Conservation (phyloP, 2,888 invertebrate species). For the Spilarctia lutea region DNA sequence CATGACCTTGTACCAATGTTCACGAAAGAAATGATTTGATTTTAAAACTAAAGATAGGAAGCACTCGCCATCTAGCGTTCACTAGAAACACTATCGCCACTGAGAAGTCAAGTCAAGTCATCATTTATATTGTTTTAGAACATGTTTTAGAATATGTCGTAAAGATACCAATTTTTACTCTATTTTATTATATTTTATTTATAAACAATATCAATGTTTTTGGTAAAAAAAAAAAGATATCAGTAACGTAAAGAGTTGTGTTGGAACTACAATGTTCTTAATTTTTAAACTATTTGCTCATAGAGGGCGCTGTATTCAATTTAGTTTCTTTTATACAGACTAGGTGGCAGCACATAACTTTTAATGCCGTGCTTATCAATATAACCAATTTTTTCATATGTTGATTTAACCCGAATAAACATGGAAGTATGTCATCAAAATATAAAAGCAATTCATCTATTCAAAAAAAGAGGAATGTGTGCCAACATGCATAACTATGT, state of each 20-base stretch:
- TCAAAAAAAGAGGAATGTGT: not conserved
- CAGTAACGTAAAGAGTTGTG: not conserved
- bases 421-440: not conserved
- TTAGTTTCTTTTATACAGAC: not conserved
- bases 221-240: too few relatives aligned
- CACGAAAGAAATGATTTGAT: too few relatives aligned
- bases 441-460: not conserved
- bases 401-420: not conserved
- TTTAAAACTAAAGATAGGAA: not conserved
- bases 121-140: too few relatives aligned
- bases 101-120: too few relatives aligned
- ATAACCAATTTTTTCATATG: not conserved
- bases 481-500: not conserved
- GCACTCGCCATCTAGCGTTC: slow-evolving; percentile 55
- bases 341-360: slow-evolving; percentile 4
- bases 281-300: too few relatives aligned
- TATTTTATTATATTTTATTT: not conserved
- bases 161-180: not conserved
- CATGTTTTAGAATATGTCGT: too few relatives aligned
- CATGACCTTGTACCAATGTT: not conserved
- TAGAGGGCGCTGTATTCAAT: not conserved
- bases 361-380: not conserved
- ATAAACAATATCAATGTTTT: not conserved
- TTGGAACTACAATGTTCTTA: not conserved
- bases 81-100: slow-evolving; percentile 38